Conservation (phyloP, 2,113 vertebrate species). For the Nesogale talazaci region DNA sequence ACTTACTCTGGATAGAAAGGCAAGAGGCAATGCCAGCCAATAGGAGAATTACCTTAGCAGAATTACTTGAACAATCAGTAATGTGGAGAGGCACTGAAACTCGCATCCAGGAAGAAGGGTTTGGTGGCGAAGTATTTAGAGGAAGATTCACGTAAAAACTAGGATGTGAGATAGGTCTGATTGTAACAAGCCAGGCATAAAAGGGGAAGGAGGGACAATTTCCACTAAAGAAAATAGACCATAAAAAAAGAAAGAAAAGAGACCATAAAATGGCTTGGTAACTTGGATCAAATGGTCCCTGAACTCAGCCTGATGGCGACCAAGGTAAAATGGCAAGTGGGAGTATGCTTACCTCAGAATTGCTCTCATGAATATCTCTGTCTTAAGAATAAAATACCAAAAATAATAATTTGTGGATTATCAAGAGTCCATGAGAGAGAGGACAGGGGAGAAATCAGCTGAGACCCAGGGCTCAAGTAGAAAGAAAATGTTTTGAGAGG, state of each 20-base stretch:
- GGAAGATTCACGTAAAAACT: fast-evolving
- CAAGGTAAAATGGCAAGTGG: background rate
- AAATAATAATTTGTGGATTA: too few species aligned
- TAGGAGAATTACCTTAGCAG: background rate
- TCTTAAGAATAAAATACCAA: background rate
- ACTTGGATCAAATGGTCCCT: background rate
- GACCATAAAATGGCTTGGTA: too few species aligned
- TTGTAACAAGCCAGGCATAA: background rate
- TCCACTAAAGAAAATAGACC: background rate
- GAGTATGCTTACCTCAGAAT: background rate
- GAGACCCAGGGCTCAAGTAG: too few species aligned
- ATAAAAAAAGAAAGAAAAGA: background rate
- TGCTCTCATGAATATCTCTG: background rate
- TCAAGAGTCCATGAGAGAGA: too few species aligned
- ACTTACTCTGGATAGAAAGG: background rate
- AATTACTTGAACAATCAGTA: background rate
- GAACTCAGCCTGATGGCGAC: background rate
- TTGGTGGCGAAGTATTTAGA: fast-evolving
- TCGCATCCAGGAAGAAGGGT: fast-evolving
- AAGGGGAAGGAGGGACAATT: fast-evolving
- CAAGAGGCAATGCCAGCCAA: background rate
- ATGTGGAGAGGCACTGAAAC: background rate
- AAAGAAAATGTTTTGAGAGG: too few species aligned
- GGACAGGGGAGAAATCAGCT: too few species aligned
- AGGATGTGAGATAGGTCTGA: background rate